Evolutionary conservation across 2,888 invertebrate species (phyloP), one percentile per base, ranked within the genome.

Genomic region (Drosophila anomelani): DNA sequence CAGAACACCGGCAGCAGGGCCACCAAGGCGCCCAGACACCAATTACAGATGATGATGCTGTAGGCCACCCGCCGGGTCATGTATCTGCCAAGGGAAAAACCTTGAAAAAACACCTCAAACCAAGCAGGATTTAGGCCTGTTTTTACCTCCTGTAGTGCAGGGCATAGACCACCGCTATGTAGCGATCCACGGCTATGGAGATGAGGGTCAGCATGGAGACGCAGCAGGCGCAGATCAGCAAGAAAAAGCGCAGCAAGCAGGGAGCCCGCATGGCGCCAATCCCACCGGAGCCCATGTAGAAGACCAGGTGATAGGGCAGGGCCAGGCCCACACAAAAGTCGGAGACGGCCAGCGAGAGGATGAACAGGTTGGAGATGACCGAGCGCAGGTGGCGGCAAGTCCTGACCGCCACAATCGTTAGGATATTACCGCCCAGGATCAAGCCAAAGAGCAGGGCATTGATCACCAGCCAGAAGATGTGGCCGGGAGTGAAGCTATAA

Each of bases 161-260:
- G 12, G 97, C 96, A 92, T 96, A 95, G 51, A 96, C 94, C 81
- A 97, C 96, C 1, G 96, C 96, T 80, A 96, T 94, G 91, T 96
- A 97, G 91, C 96, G 94, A 93, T 97, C 97, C 71, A 96, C 94
- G 36, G 96, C 96, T 78, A 97, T 96, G 56, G 95, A 95, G 86
- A 96, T 95, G 79, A 97, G 94, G 91, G 96, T 96, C 93, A 95
- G 95, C 85, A 96, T 95, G 79, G 96, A 96, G 56, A 96, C 96
- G 81, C 95, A 94, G 90, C 96, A 96, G 73, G 96, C 96, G 88
- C 96, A 94, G 79, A 95, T 95, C 77, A 96, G 95, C 60, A 96
- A 93, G 61, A 96, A 95, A 92, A 96, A 96, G 80, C 96, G 93
- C 90, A 96, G 93, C 54, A 96, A 91, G 85, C 96, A 96, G 26